phyloP scores from a whole-genome alignment of 2,113 vertebrate species.

The Genyomyrus donnyi region DNA sequence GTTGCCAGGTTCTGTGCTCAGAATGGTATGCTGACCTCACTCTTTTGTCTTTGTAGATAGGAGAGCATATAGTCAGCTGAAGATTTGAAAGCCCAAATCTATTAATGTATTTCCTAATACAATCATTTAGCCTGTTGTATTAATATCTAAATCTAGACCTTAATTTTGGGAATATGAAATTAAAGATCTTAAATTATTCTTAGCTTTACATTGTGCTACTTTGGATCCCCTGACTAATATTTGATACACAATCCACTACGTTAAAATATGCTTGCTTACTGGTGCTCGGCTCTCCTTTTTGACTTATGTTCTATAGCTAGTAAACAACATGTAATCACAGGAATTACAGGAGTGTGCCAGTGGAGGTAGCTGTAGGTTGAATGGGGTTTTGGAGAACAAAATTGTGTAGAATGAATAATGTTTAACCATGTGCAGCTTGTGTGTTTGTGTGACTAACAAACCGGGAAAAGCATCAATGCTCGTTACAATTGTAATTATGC shows the following conservation, averaged over 20 bases:
- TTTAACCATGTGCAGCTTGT: neutral
- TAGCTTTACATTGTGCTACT: neutral
- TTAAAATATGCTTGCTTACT: neutral
- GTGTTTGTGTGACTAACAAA: neutral
- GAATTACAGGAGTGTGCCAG: neutral
- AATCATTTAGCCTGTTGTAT: neutral
- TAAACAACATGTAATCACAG: neutral
- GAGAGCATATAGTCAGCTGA: neutral
- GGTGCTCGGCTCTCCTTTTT: neutral
- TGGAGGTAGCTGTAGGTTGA: neutral
- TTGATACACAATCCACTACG: neutral
- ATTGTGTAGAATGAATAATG: neutral
- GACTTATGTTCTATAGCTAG: neutral
- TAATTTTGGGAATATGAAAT: neutral
- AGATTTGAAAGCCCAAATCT: neutral
- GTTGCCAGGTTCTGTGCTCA: neutral
- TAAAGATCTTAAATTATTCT: neutral
- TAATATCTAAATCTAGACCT: neutral
- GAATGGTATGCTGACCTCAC: neutral
- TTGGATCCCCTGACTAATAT: neutral
- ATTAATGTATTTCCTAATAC: neutral
- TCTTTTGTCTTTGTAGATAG: neutral
- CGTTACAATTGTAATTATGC: neutral
- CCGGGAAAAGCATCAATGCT: neutral
- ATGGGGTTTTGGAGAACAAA: neutral